These are phyloP conservation scores for Ganaspis brasiliensis DNA, from an alignment of 2,888 invertebrate species.

Conservation along the genomic window DNA sequence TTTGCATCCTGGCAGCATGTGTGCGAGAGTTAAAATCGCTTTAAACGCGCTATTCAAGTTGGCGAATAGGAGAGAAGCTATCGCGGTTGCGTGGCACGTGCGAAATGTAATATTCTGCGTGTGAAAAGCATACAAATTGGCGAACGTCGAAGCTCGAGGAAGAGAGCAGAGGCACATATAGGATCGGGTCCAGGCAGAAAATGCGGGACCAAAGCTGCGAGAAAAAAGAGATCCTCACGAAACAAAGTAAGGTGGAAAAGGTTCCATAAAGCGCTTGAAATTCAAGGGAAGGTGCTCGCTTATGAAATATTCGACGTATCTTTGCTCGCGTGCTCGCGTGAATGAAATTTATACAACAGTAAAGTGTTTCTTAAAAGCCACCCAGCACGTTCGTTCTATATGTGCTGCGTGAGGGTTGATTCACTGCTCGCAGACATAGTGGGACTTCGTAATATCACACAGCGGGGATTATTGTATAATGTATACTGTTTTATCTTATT, in stretches of 20 bases:
- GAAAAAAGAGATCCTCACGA: neutral
- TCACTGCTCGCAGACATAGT: conserved; percentile 2
- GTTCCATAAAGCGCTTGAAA: conserved; percentile 24
- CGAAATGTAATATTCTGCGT: conserved; percentile 49
- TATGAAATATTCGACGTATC: conserved; percentile 74
- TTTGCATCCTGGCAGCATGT: conserved; percentile 31
- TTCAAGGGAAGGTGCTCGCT: conserved; percentile 64
- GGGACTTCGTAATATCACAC: conserved; percentile 15
- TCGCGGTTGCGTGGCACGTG: conserved; percentile 47
- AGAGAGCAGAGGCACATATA: conserved; percentile 1
- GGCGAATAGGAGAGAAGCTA: conserved; percentile 35
- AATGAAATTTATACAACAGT: conserved; percentile 66
- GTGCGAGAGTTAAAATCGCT: conserved; percentile 41
- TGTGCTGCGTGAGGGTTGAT: conserved; percentile 27
- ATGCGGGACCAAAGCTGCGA: neutral
- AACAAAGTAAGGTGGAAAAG: neutral
- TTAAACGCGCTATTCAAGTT: conserved; percentile 45
- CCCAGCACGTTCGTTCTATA: conserved; percentile 38
- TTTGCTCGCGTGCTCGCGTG: conserved; percentile 52
- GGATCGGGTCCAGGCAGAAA: neutral
- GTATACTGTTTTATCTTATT: conserved; percentile 25
- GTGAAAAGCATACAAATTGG: conserved; percentile 46
- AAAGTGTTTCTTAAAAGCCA: conserved; percentile 64
- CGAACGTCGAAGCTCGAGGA: conserved; percentile 12
- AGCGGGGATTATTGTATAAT: conserved; percentile 19